Conservation (phyloP, 2,113 vertebrate genomes). For the Hippotragus niger region DNA sequence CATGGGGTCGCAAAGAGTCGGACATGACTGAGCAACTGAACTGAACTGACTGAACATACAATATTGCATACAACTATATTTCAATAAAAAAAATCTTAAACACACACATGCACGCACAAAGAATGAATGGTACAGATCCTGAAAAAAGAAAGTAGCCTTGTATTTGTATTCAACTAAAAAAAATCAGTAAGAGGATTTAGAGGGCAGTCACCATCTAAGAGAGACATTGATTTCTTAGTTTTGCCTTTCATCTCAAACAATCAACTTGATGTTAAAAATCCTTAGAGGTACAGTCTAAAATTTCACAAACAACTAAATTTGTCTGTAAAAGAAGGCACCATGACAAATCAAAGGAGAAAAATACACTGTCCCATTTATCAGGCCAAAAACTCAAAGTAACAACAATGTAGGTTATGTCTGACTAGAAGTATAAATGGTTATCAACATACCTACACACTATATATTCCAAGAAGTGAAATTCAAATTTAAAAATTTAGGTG, state of each 20-base stretch:
- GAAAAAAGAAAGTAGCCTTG: background rate
- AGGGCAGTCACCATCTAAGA: background rate
- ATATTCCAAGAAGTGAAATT: background rate
- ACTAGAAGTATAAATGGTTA: conserved; percentile 20
- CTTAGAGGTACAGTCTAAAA: conserved; percentile 12
- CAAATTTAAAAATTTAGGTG: background rate
- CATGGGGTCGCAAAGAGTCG: too few species aligned
- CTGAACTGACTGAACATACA: background rate
- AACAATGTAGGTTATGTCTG: background rate
- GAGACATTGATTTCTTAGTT: background rate
- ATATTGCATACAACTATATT: background rate
- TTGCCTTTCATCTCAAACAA: conserved; percentile 19
- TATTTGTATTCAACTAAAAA: background rate
- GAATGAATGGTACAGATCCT: background rate
- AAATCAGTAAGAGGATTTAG: background rate
- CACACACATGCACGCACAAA: background rate
- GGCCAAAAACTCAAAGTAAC: background rate
- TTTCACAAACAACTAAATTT: background rate
- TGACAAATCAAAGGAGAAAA: background rate
- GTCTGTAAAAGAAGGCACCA: background rate
- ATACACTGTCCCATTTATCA: background rate
- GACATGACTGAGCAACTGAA: too few species aligned
- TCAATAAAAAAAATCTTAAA: background rate
- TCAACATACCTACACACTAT: background rate
- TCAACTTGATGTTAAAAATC: background rate